Evolutionary conservation across 2,888 invertebrate species (phyloP).

Genomic region (Aphidius colemani): DNA sequence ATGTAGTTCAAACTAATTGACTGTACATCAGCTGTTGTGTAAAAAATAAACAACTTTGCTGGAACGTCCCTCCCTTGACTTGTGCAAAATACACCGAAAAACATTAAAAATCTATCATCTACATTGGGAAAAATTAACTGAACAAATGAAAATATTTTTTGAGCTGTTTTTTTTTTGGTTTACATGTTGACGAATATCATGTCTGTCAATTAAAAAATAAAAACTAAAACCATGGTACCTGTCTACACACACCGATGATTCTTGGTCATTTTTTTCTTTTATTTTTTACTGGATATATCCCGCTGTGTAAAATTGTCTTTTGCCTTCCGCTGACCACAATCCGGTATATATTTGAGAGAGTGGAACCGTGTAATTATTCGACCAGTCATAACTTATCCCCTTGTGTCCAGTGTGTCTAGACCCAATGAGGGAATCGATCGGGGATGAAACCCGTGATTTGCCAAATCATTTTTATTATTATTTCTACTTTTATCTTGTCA

Average conservation of each 20-base stretch:
- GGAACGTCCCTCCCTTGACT: too few relatives aligned
- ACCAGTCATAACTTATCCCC: constrained; percentile 54
- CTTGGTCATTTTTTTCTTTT: constrained; percentile 1
- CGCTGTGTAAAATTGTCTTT: constrained; percentile 61
- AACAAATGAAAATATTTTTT: background rate
- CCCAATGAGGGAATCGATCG: constrained; percentile 30
- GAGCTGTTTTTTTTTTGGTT: background rate
- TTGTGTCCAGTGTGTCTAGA: constrained; percentile 38
- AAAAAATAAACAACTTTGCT: background rate
- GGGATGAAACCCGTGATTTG: constrained; percentile 31
- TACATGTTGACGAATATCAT: constrained; percentile 35
- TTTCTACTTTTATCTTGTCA: too few relatives aligned
- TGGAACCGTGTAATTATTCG: constrained; percentile 57
- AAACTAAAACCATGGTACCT: background rate
- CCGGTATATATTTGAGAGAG: constrained; percentile 36
- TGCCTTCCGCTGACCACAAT: constrained; percentile 55
- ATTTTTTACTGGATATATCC: constrained; percentile 40
- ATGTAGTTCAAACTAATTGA: constrained; percentile 47
- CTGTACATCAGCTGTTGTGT: constrained; percentile 22
- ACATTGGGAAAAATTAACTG: too few relatives aligned
- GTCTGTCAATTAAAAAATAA: constrained; percentile 52
- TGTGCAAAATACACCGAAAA: background rate
- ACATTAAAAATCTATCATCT: background rate
- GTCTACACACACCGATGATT: background rate
- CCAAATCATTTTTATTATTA: constrained; percentile 28